Evolutionary conservation across 2,797 vertebrate species (phyloP).

Genomic region (Alectoris magna): DNA sequence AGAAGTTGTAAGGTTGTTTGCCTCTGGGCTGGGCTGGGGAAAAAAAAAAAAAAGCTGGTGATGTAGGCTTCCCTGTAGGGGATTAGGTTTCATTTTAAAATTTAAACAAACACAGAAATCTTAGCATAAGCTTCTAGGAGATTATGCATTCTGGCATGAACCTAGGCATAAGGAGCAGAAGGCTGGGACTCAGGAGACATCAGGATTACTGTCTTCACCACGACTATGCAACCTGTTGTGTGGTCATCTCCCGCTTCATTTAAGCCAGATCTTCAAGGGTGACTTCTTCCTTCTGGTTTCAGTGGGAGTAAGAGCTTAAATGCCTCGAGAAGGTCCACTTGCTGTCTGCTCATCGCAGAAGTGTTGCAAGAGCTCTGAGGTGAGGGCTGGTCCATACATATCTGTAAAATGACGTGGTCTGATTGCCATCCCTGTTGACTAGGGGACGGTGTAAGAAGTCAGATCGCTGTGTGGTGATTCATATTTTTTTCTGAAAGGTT

Average conservation of each 20-base stretch:
- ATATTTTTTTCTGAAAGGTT: background rate
- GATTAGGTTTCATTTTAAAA: constrained; percentile 15
- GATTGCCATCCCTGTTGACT: background rate
- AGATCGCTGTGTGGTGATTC: accelerated
- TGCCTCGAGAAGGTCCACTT: accelerated
- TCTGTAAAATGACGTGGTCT: background rate
- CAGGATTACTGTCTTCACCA: background rate
- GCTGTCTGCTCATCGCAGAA: background rate
- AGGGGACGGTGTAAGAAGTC: background rate
- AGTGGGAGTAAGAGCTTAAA: background rate
- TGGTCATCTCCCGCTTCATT: background rate
- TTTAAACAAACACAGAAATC: constrained; percentile 30
- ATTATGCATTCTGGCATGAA: background rate
- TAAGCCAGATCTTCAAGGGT: background rate
- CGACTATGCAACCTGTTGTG: accelerated
- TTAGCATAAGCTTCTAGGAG: background rate
- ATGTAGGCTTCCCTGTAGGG: background rate
- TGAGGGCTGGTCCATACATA: accelerated
- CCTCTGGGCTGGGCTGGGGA: background rate
- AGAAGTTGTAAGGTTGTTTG: background rate
- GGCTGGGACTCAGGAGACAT: background rate
- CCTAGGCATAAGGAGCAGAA: background rate
- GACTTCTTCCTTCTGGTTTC: background rate
- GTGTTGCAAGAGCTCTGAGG: background rate
- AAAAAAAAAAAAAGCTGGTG: background rate